These are phyloP conservation scores for Uloborus diversus DNA, from an alignment of 1,140 invertebrate genomes.

Conservation along the genomic window DNA sequence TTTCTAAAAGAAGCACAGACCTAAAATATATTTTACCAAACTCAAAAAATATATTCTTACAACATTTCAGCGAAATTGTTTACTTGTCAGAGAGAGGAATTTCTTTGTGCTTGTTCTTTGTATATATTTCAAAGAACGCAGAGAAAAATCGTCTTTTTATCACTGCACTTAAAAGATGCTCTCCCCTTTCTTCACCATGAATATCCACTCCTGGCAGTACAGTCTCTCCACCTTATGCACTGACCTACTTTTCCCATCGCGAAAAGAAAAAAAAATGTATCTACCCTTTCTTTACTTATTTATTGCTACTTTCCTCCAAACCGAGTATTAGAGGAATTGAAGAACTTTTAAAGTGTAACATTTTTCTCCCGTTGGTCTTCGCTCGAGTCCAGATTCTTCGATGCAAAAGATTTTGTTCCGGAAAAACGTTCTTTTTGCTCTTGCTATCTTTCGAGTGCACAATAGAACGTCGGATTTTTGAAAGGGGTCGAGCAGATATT, in stretches of 20 bases:
- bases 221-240: not conserved
- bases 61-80: too few species aligned
- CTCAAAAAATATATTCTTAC: too few species aligned
- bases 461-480: not conserved
- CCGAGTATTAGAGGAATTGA: constrained; percentile 48
- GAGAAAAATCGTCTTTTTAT: too few species aligned
- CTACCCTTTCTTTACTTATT: not conserved
- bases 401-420: constrained; percentile 32
- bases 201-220: too few species aligned
- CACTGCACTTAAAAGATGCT: too few species aligned
- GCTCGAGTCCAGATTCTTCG: not conserved
- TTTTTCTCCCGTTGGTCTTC: constrained; percentile 39
- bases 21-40: too few species aligned
- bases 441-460: not conserved
- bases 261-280: not conserved
- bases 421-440: constrained; percentile 33
- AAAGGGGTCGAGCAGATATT: not conserved
- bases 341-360: constrained; percentile 52
- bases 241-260: not conserved
- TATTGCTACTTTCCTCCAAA: too few species aligned
- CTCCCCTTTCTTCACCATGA: too few species aligned
- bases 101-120: too few species aligned
- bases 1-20: too few species aligned
- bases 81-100: too few species aligned
- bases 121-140: too few species aligned